Evolutionary conservation across 2,113 vertebrate genomes (phyloP), one percentile per base, ranked within the genome.

Genomic region (Oncorhynchus masou): DNA sequence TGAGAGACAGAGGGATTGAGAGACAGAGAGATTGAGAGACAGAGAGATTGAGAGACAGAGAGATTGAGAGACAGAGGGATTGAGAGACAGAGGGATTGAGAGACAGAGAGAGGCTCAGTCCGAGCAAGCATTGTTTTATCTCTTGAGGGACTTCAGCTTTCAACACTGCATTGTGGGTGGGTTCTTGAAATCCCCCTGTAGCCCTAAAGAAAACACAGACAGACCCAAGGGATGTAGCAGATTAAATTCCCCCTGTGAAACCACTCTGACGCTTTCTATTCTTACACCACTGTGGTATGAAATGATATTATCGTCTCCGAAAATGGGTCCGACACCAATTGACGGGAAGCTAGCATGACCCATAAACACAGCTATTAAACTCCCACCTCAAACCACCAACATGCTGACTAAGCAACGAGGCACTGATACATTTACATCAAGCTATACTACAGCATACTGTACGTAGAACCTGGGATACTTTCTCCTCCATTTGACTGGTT

Each of bases 191-290:
- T 67, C 82, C 84, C 77, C 80, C 66, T 73, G 75, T 81, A 78
- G 81, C 79, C 80, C 74, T 83, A 76, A 82, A 85, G 80, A 88
- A 88, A 88, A 89, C 84, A 87, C 71, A 25, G 71, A 76, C 84
- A 84, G 84, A 81, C 86, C 78, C 25, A 54, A 76, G 57, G 78
- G 73, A 79, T 79, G 25, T 49, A 51, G 34, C 77, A 70, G 73
- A 71, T 81, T 72, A 76, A 73, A 80, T 80, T 81, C 59, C 11
- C 15, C 49, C 70, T 78, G 31, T 62, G 39, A 29, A 74, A 74
- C 16, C 68, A 74, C 74, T 70, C 31, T 16, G 24, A 64, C 25
- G 57, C 73, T 83, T 84, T 77, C 77, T 76, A 74, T 81, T 85
- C 75, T 84, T 78, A 76, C 22, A 71, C 68, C 74, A 31, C 70